Base-by-base conservation (phyloP, 2,797 vertebrate species). In the Mico argentatus region DNA sequence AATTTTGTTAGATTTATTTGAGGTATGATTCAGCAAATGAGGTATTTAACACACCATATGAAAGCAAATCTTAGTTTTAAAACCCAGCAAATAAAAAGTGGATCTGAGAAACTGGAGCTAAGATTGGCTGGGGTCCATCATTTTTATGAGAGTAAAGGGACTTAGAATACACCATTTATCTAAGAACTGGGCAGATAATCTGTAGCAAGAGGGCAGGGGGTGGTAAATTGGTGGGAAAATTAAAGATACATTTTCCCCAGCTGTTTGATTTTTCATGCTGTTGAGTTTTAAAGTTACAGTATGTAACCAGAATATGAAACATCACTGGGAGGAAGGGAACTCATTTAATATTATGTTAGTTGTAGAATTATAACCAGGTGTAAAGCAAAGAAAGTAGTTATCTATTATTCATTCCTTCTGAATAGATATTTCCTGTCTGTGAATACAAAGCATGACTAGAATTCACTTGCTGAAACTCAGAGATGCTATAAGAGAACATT, bases 341-440 rank as follows among this genome's bases (percentile, higher is more conserved):
- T 96, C 96, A 97, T 97, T 97, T 97, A 97, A 92, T 96, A 96
- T 95, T 93, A 91, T 77, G 95, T 96, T 97, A 97, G 94, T 97
- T 97, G 93, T 97, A 97, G 96, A 98, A 97, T 96, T 97, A 97
- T 97, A 97, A 97, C 97, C 97, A 98, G 96, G 82, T 96, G 27
- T 96, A 96, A 96, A 98, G 97, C 95, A 98, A 98, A 98, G 97
- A 97, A 97, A 97, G 96, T 97, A 95, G 95, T 94, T 97, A 98
- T 98, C 96, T 98, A 98, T 98, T 98, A 98, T 98, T 98, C 97
- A 98, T 98, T 97, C 92, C 64, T 89, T 96, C 97, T 96, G 97
- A 96, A 97, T 75, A 95, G 97, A 96, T 72, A 94, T 96, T 97
- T 97, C 95, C 97, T 98, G 96, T 96, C 97, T 98, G 91, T 94